Percentiles rank a stretch among this genome's conserved stretches.
Evolutionary conservation across 2,113 vertebrate genomes (phyloP).

Genomic region (Plotosus lineatus): DNA sequence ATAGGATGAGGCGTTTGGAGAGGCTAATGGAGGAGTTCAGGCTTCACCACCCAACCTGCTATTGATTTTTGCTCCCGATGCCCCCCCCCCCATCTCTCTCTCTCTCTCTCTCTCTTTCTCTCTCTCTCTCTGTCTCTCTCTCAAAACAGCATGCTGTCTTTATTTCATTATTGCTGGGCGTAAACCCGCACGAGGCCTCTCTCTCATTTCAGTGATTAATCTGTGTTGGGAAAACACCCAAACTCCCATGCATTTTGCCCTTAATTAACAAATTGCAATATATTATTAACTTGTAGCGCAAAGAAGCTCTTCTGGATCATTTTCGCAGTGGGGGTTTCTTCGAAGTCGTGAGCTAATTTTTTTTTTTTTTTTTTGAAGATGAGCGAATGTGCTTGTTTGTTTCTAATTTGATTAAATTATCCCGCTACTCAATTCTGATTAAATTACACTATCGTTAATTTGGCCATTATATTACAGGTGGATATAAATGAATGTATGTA

Average conservation of each 20-base stretch:
- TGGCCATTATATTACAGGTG: conserved; percentile 52
- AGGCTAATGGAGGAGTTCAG: conserved; percentile 39
- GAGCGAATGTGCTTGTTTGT: conserved; percentile 47
- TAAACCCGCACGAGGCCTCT: conserved; percentile 40
- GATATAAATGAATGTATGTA: conserved; percentile 46
- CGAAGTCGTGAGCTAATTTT: conserved; percentile 41
- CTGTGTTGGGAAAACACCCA: conserved; percentile 57
- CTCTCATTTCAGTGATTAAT: conserved; percentile 59
- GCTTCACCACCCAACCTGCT: conserved; percentile 51
- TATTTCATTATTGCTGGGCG: conserved; percentile 51
- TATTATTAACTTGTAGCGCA: conserved; percentile 60
- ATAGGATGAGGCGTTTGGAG: conserved; percentile 32
- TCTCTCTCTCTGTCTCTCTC: conserved; percentile 30
- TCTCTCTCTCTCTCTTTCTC: conserved; percentile 13
- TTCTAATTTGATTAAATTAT: conserved; percentile 55
- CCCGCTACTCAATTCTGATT: conserved; percentile 37
- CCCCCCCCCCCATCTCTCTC: background rate
- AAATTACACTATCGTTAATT: conserved; percentile 47
- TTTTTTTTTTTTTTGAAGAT: conserved; percentile 9
- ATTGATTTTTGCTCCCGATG: conserved; percentile 53
- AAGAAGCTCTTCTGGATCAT: conserved; percentile 56
- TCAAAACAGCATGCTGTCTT: conserved; percentile 53
- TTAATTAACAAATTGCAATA: conserved; percentile 64
- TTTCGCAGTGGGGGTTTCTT: conserved; percentile 54
- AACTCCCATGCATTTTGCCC: conserved; percentile 59